Evolutionary conservation across 2,113 vertebrate species (phyloP), one percentile per base, ranked within the genome.

Genomic region (Puma concolor): DNA sequence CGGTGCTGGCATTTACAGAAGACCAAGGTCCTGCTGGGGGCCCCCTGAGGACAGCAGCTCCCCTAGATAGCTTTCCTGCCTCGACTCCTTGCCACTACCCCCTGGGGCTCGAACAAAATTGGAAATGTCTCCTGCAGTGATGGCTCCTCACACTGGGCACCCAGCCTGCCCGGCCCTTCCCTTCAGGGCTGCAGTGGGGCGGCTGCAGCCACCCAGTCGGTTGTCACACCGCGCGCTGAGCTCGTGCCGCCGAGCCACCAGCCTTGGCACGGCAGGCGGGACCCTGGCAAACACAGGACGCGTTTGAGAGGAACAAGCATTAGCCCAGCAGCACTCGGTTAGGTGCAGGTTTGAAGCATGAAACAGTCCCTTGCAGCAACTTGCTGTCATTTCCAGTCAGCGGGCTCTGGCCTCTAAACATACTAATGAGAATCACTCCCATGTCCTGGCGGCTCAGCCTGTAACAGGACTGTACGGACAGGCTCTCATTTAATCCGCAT

Each of bases 361-460:
- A 52, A 69, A 33, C 23, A 21, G 44, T 57, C 44, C 88, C 84
- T 41, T 17, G 60, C 83, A 71, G 84, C 79, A 76, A 29, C 41
- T 71, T 54, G 66, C 57, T 92, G 94, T 92, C 79, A 7, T 86
- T 94, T 84, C 93, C 80, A 38, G 38, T 48, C 54, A 79, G 94
- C 72, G 7, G 38, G 29, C 83, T 52, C 67, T 33, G 54, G 54
- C 27, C 54, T 66, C 52, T 12, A 17, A 80, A 72, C 88, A 29
- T 44, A 19, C 83, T 93, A 69, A 89, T 52, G 69, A 84, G 77
- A 66, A 10, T 57, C 60, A 17, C 19, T 12, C 36, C n/a, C 27
- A 17, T 33, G 67, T 63, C 25, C 36, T 29, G 27, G 71, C 0
- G 0, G 87, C 71, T 71, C 41, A 27, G 54, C 63, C 27, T 7